Evolutionary conservation across 2,797 vertebrate species (phyloP).

Genomic region (Anguilla marmorata): DNA sequence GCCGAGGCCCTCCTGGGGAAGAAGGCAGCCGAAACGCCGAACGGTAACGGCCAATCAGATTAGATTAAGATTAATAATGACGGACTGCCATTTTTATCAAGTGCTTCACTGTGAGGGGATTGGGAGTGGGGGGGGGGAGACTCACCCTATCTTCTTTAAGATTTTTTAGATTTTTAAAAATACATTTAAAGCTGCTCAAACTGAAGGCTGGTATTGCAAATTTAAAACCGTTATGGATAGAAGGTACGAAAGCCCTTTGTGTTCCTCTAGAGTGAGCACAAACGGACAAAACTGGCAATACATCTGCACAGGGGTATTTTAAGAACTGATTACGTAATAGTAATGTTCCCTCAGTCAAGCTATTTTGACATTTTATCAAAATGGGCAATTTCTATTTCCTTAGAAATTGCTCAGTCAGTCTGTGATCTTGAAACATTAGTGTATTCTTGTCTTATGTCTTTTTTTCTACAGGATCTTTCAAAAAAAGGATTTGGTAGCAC

Average conservation of each 20-base stretch:
- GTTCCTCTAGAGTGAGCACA: neutral
- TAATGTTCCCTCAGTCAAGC: neutral
- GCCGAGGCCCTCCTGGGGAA: slow-evolving; percentile 34
- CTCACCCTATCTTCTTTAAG: neutral
- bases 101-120: neutral
- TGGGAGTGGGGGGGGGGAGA: too few relatives aligned
- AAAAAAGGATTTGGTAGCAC: neutral
- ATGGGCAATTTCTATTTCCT: neutral
- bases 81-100: neutral
- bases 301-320: neutral
- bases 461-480: neutral
- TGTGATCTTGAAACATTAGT: neutral
- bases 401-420: neutral
- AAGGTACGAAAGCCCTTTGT: neutral
- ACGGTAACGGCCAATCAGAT: neutral
- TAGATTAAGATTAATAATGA: neutral
- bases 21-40: slow-evolving; percentile 24
- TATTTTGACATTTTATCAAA: neutral
- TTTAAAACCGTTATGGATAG: neutral
- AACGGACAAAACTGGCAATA: neutral
- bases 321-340: neutral
- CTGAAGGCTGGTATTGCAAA: neutral
- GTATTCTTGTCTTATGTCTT: neutral
- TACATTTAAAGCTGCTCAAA: neutral
- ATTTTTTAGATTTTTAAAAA: neutral